Percentiles rank a stretch among this genome's conserved stretches.
phyloP scores from a whole-genome alignment of 53 echinoderm and acorn worm species.

The Patiria pectinifera region DNA sequence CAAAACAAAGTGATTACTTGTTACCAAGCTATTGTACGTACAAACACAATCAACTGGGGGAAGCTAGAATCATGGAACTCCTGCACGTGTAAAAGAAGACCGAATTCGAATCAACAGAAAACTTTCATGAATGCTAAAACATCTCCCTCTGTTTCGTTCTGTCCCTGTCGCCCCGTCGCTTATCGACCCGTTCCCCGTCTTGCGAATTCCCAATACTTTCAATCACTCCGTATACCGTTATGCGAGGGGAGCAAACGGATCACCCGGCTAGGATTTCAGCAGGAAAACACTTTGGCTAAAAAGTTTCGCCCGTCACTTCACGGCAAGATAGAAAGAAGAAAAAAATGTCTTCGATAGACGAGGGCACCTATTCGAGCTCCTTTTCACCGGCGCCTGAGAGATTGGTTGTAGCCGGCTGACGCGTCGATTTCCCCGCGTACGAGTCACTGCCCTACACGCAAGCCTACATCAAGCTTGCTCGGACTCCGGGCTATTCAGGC shows the following conservation, averaged over 20 bases:
- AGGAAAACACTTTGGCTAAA: conserved; percentile 41
- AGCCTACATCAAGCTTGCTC: conserved; percentile 9
- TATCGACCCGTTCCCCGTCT: conserved; percentile 37
- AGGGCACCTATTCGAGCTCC: neutral
- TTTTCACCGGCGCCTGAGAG: conserved; percentile 18
- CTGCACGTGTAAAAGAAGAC: neutral
- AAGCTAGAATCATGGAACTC: conserved; percentile 8
- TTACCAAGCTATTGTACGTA: neutral
- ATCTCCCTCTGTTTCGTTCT: neutral
- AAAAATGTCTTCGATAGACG: neutral
- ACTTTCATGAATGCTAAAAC: conserved; percentile 35
- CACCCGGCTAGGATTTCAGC: conserved; percentile 41
- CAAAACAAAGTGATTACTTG: too few relatives aligned
- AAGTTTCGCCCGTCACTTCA: conserved; percentile 30
- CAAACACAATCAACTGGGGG: neutral
- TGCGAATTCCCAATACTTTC: conserved; percentile 40
- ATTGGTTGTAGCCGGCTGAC: conserved; percentile 37
- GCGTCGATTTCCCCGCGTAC: conserved; percentile 35
- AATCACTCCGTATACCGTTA: conserved; percentile 32
- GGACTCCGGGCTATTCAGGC: conserved; percentile 50
- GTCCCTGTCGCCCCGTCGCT: neutral
- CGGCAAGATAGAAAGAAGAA: neutral
- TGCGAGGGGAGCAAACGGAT: conserved; percentile 29
- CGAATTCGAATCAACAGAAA: neutral
- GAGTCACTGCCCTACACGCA: conserved; percentile 54